Conservation (phyloP, 2,797 vertebrate species). For the Alectoris magna region DNA sequence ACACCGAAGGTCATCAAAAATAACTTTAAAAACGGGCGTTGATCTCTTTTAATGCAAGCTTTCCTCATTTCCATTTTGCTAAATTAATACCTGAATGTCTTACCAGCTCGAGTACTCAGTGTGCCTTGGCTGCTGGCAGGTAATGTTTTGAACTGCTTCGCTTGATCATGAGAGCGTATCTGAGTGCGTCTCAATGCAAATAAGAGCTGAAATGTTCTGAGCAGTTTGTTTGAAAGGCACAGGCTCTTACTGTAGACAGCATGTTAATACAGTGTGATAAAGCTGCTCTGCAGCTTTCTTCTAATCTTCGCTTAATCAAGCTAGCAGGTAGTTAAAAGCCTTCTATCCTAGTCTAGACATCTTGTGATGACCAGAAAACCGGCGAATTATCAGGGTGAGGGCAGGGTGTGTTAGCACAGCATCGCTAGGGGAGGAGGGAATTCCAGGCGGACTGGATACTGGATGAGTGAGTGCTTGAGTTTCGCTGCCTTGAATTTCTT, state of each 20-base stretch:
- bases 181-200: background rate
- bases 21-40: background rate
- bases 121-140: background rate
- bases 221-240: background rate
- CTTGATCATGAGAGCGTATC: background rate
- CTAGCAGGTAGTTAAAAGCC: conserved; percentile 46
- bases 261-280: conserved; percentile 5
- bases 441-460: background rate
- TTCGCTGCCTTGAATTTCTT: fast-evolving
- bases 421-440: background rate
- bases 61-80: background rate
- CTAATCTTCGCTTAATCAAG: conserved; percentile 59
- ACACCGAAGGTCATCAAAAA: background rate
- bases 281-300: conserved; percentile 33
- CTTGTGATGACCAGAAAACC: background rate
- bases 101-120: background rate
- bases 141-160: background rate
- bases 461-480: background rate
- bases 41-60: background rate
- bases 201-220: background rate
- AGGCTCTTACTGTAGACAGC: background rate
- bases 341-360: conserved; percentile 59
- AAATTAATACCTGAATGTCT: background rate
- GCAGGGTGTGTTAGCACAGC: background rate
- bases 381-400: background rate